Evolutionary conservation across 1,140 invertebrate species (phyloP).

Genomic region (Drosophila micromelanica): DNA sequence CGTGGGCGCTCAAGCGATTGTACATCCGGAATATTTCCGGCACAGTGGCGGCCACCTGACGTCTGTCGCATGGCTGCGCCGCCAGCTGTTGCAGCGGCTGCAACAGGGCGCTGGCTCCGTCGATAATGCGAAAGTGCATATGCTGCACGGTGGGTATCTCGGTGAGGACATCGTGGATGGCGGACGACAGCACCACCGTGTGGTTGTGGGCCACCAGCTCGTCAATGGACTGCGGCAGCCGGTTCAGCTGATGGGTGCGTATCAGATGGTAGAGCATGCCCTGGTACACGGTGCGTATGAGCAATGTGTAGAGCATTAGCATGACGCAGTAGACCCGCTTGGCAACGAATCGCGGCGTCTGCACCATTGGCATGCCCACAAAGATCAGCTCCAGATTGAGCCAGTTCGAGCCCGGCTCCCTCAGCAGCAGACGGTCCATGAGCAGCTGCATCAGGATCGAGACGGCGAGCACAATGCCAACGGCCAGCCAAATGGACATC

Average conservation of each 20-base stretch:
- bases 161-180: constrained; percentile 31
- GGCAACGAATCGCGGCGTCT: constrained; percentile 20
- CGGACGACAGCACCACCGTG: constrained; percentile 43
- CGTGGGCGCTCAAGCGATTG: constrained; percentile 39
- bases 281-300: constrained; percentile 73
- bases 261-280: constrained; percentile 68
- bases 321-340: constrained; percentile 56
- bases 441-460: constrained; percentile 39
- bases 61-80: neutral
- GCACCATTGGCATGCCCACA: constrained; percentile 62
- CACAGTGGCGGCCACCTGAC: constrained; percentile 41
- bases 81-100: constrained; percentile 41
- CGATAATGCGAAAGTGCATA: constrained; percentile 47
- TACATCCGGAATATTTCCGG: constrained; percentile 50
- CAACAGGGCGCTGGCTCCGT: neutral
- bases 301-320: constrained; percentile 61
- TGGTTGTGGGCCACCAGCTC: constrained; percentile 57
- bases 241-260: constrained; percentile 58
- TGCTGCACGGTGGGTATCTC: constrained; percentile 56
- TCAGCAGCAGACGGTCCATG: constrained; percentile 32
- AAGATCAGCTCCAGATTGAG: constrained; percentile 49
- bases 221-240: constrained; percentile 54
- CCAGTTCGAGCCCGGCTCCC: neutral
- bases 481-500: constrained; percentile 49
- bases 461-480: constrained; percentile 40